Base-by-base conservation (phyloP, 2,797 vertebrate genomes). In the Pempheris klunzingeri region DNA sequence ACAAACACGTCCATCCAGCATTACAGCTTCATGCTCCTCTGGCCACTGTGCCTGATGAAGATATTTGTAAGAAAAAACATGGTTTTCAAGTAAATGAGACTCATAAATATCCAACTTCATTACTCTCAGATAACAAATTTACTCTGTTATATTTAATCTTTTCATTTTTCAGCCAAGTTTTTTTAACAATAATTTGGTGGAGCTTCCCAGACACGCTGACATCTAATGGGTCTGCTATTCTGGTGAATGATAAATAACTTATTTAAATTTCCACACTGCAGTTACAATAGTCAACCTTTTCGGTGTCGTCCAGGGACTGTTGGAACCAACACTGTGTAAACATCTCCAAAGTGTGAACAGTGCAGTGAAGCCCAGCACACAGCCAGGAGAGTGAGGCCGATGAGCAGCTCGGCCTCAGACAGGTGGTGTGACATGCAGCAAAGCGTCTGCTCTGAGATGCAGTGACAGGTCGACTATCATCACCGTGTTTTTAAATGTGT, bases 1-100 rank as follows among this genome's bases (percentile, higher is more conserved):
- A 80, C 72, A 59, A 82, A 75, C 65, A 65, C 22, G 36, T 65
- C 66, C 46, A 20, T 70, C 49, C 61, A 66, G 36, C 54, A 11
- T 52, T 22, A n/a, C 54, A 43, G 46, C 52, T 24, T 44, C 30
- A 28, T n/a, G 53, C 36, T 52, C 39, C 28, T 2, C 2, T 43
- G 39, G 77, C 74, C 7, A 0, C 70, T 24, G 38, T 11, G 62
- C 24, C 47, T 24, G 39, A 60, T 43, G 41, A 43, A 30, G 22
- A 36, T 26, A 30, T 18, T 36, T 59, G 24, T 36, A 14, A n/a
- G 3, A 28, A 38, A 15, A 61, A 58, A 57, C 10, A 4, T 12
- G 15, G 9, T 0, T 22, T 65, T 3, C 10, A 26, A 46, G 20
- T 14, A 53, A 70, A 70, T 39, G 30, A 2, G 7, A n/a, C 59